Evolutionary conservation across 2,888 invertebrate genomes (phyloP).

Genomic region (Marasmarcha lunaedactyla): DNA sequence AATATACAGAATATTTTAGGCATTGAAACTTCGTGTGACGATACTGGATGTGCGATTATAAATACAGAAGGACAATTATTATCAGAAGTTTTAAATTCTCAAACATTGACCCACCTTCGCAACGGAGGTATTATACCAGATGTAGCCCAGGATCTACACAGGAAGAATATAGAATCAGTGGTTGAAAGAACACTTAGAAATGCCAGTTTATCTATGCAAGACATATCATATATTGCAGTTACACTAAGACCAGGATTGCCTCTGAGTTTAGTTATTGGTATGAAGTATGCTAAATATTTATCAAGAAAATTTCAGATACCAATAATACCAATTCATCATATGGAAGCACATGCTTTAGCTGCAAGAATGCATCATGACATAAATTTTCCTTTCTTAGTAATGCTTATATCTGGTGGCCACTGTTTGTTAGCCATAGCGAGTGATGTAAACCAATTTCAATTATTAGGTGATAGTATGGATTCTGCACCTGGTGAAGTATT

Average conservation of each 20-base stretch:
- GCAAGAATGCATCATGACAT: conserved; percentile 81
- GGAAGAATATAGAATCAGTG: conserved; percentile 79
- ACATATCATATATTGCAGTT: conserved; percentile 89
- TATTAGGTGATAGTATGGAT: conserved; percentile 85
- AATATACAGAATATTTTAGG: conserved; percentile 74
- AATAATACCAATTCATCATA: conserved; percentile 97
- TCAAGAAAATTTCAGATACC: conserved; percentile 79
- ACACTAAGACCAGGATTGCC: conserved; percentile 89
- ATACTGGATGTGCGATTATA: conserved; percentile 93
- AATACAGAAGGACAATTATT: conserved; percentile 78
- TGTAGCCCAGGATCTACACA: conserved; percentile 86
- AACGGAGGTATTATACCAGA: conserved; percentile 94
- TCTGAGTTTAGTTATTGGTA: conserved; percentile 83
- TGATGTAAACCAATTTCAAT: conserved; percentile 79
- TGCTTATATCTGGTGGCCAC: conserved; percentile 95
- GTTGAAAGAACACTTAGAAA: conserved; percentile 76
- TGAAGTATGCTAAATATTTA: conserved; percentile 85
- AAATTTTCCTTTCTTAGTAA: conserved; percentile 88
- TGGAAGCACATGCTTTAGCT: conserved; percentile 98
- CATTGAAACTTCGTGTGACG: conserved; percentile 99
- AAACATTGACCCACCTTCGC: conserved; percentile 78
- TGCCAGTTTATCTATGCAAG: conserved; percentile 72
- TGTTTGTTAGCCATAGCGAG: conserved; percentile 84
- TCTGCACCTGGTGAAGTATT: conserved; percentile 94
- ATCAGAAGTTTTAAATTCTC: conserved; percentile 86